Evolutionary conservation across 2,113 vertebrate species (phyloP), one percentile per base, ranked within the genome.

Genomic region (Corythornis madagascariensis): DNA sequence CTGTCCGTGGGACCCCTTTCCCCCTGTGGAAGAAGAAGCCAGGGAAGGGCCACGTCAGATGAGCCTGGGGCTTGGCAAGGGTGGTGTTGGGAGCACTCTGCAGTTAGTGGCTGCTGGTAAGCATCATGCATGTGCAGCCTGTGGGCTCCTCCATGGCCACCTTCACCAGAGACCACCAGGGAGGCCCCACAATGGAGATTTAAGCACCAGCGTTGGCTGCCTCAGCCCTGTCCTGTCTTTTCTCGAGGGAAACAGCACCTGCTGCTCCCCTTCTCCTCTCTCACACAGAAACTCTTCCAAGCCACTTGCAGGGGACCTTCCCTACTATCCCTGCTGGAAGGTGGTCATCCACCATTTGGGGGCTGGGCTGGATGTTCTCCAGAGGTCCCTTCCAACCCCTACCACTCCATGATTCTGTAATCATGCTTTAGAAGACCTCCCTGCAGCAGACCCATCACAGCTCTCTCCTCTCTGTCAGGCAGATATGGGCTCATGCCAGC

Each of bases 401-500:
- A n/a, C 55, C 55, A 31, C 20, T 56, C 53, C 31, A 29, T 56
- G 17, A n/a, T 56, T 56, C 55, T n/a, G 18, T 56, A 31, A 18
- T n/a, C 29, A 64, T 0, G 1, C 11, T 24, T 35, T 25, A 64
- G 70, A n/a, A 43, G 74, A 42, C 4, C 47, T 56, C 15, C 31
- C 24, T 40, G 16, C 47, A 33, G 42, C 1, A 38, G n/a, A 15
- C 16, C 45, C 28, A 7, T 7, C 52, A 11, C 79, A 64, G 70
- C 9, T 31, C 38, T 10, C 24, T 33, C 11, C 31, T 35, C 43
- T 19, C 75, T 26, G 3, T 3, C 45, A 53, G 40, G 21, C 38
- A 55, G 19, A 11, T 0, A 0, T 14, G 48, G 38, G 17, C 11
- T 42, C 31, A 9, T 0, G 0, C 16, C 38, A 38, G 50, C 38